Base-by-base conservation (phyloP, 2,113 vertebrate genomes). In the Machaerirhynchus nigripectus region DNA sequence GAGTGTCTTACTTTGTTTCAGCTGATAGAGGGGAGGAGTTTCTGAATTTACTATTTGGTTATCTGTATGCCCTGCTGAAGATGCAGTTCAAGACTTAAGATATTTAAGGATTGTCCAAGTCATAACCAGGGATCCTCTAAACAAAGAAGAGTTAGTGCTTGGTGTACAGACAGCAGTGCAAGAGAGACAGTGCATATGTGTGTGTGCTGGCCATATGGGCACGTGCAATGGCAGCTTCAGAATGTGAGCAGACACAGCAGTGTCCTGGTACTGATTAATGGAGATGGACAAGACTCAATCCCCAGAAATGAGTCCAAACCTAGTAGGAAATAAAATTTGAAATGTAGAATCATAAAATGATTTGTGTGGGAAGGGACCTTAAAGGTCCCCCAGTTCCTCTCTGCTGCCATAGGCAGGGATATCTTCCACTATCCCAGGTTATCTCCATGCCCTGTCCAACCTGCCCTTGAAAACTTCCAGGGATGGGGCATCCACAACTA, bases 101-200 rank as follows among this genome's bases (percentile, higher is more conserved):
- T 55, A 8, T n/a, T 76, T 64, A 22, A 47, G 31, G 24, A 23
- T 49, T 40, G 19, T 30, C 17, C 2, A 2, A 53, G 35, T 42
- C 15, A 2, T 42, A 57, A 27, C 20, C 33, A 46, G 56, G 47
- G 30, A 14, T 89, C 15, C 30, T 55, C 11, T 63, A 35, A 42
- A 16, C 39, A 42, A 28, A 37, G 40, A 39, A 21, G 67, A 19
- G 31, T 78, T 35, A 31, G 19, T 75, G 22, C 23, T 68, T 78
- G 33, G 15, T 70, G 33, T 37, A 2, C 7, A 33, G 47, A 7
- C 30, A 64, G 46, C 53, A 60, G 49, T 53, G 59, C 10, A 40
- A 16, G 55, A 50, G 31, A 46, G 40, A 5, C 2, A 4, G 26
- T 19, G 13, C 12, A 0, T 56, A 0, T 52, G 3, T 16, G 19